Conservation (phyloP, 2,888 invertebrate genomes). For the Liodrosophila aerea region DNA sequence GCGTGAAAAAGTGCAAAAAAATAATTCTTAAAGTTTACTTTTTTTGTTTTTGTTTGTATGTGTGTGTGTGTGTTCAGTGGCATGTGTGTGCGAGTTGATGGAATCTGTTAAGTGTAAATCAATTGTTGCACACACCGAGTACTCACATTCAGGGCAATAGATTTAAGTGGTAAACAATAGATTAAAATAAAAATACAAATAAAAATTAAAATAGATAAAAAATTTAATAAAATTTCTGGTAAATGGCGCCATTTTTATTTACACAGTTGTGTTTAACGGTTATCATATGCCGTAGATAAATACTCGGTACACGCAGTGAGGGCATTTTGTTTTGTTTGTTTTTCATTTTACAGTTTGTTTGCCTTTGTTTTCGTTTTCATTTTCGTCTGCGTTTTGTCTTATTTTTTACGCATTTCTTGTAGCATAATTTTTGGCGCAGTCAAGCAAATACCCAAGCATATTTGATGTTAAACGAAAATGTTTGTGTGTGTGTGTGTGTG, state of each 20-base stretch:
- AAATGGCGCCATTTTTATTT: slow-evolving; percentile 42
- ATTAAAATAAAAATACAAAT: background rate
- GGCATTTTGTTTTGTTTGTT: slow-evolving; percentile 33
- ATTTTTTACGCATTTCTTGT: slow-evolving; percentile 33
- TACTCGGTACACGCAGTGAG: background rate
- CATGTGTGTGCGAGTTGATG: slow-evolving; percentile 6
- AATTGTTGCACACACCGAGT: slow-evolving; percentile 34
- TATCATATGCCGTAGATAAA: background rate
- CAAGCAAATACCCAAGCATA: slow-evolving; percentile 50
- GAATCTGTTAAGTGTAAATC: slow-evolving; percentile 3
- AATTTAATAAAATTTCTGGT: slow-evolving; percentile 23
- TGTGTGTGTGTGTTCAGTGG: slow-evolving; percentile 23
- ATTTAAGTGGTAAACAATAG: background rate
- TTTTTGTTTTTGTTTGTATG: slow-evolving; percentile 20
- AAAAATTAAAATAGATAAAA: slow-evolving; percentile 22
- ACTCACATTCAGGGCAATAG: background rate
- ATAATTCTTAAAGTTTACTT: background rate
- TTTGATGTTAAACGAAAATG: slow-evolving; percentile 47
- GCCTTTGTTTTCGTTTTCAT: slow-evolving; percentile 3
- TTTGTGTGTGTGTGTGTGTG: slow-evolving; percentile 12
- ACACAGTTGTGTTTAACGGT: background rate
- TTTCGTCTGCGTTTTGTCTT: slow-evolving; percentile 26
- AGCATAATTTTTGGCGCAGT: slow-evolving; percentile 60
- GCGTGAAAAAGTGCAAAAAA: slow-evolving; percentile 28
- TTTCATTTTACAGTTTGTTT: slow-evolving; percentile 24